A percentile compares a stretch with the other conserved stretches of the same genome.
Evolutionary conservation across 1,140 invertebrate species (phyloP).

Genomic region (Amyelois transitella): DNA sequence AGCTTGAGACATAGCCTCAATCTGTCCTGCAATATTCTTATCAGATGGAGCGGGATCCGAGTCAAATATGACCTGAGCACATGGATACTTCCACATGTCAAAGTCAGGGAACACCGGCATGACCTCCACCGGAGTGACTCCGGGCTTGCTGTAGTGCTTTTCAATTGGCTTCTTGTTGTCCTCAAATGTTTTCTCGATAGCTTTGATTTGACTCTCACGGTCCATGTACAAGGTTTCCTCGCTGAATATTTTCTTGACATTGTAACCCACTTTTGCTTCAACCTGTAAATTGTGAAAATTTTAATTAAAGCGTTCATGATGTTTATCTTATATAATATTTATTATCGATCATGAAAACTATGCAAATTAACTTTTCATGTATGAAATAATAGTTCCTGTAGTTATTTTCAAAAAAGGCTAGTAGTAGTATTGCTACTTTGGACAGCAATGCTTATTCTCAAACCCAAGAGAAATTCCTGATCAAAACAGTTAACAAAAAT

Average conservation of each 20-base stretch:
- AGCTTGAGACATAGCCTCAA: slow-evolving; percentile 98
- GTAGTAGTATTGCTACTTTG: too few species aligned
- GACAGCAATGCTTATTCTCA: too few species aligned
- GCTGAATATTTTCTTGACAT: slow-evolving; percentile 96
- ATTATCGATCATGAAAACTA: too few species aligned
- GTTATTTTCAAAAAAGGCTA: too few species aligned
- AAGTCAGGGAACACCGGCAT: slow-evolving; percentile 96
- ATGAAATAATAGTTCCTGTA: too few species aligned
- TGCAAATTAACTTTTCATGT: too few species aligned
- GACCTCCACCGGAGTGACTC: slow-evolving; percentile 91
- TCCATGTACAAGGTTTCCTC: slow-evolving; percentile 98
- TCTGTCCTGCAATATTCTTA: slow-evolving; percentile 87
- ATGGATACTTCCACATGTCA: slow-evolving; percentile 97
- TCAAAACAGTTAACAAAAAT: neutral
- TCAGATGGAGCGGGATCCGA: slow-evolving; percentile 93
- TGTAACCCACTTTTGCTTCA: slow-evolving; percentile 98
- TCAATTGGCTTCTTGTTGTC: slow-evolving; percentile 91
- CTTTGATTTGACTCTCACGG: slow-evolving; percentile 96
- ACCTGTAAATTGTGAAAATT: slow-evolving; percentile 70
- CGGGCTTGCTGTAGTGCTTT: slow-evolving; percentile 96
- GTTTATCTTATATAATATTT: too few species aligned
- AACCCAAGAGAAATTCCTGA: too few species aligned
- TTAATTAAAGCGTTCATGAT: neutral
- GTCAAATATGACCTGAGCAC: slow-evolving; percentile 98
- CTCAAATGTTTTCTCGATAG: slow-evolving; percentile 98